Percentiles rank a stretch among this genome's conserved stretches.
Evolutionary conservation across 2,888 invertebrate genomes (phyloP).

Genomic region (Achlya flavicornis): DNA sequence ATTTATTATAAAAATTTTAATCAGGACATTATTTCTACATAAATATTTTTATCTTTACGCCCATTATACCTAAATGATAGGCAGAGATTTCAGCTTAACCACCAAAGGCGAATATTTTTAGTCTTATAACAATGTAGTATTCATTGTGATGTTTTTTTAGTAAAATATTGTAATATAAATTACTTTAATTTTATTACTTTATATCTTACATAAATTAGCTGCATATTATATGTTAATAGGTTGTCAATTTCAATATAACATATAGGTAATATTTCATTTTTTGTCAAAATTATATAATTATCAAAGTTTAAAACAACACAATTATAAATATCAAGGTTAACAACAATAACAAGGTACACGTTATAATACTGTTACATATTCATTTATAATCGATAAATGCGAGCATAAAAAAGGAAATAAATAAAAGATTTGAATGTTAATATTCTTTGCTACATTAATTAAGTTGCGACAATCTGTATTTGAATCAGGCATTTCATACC

Average conservation of each 20-base stretch:
- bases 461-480: too few relatives aligned
- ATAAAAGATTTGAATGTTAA: not conserved
- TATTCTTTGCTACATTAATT: too few relatives aligned
- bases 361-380: slow-evolving; percentile 4
- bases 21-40: slow-evolving; percentile 16
- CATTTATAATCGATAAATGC: not conserved
- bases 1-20: slow-evolving; percentile 30
- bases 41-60: not conserved
- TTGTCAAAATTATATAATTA: not conserved
- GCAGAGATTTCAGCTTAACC: not conserved
- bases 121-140: not conserved
- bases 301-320: not conserved
- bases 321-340: not conserved
- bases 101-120: not conserved
- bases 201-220: slow-evolving; percentile 36
- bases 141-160: slow-evolving; percentile 17
- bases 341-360: slow-evolving; percentile 7
- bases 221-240: slow-evolving; percentile 19
- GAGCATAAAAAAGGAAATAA: not conserved
- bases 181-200: slow-evolving; percentile 44
- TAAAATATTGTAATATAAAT: slow-evolving; percentile 44
- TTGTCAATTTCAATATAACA: not conserved
- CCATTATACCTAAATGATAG: not conserved
- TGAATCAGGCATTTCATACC: too few relatives aligned
- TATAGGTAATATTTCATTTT: not conserved